Evolutionary conservation across 2,113 vertebrate genomes (phyloP).

Genomic region (Ptychochromis oligacanthus): DNA sequence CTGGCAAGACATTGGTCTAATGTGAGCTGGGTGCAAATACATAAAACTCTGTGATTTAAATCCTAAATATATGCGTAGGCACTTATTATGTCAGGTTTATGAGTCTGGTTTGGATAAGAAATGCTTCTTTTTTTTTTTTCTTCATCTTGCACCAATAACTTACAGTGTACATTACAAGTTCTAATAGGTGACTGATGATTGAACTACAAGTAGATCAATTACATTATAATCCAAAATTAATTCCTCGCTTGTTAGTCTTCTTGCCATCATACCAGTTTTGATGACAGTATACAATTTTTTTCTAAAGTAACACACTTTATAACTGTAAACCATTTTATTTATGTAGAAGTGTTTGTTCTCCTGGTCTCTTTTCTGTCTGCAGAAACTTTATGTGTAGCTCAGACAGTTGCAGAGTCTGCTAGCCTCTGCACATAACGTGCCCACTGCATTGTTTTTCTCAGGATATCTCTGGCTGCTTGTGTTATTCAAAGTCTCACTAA

Average conservation of each 20-base stretch:
- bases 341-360: not conserved
- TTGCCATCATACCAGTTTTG: not conserved
- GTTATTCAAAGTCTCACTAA: not conserved
- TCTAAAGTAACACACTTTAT: not conserved
- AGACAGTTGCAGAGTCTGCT: not conserved
- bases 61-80: not conserved
- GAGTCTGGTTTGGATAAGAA: not conserved
- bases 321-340: not conserved
- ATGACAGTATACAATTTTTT: not conserved
- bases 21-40: not conserved
- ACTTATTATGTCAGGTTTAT: not conserved
- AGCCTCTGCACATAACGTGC: not conserved
- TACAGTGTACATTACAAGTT: no score
- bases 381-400: not conserved
- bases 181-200: not conserved
- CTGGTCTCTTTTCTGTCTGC: not conserved
- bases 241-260: not conserved
- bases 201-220: not conserved
- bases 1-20: not conserved
- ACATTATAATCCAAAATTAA: not conserved
- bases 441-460: constrained; percentile 2
- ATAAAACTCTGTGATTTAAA: not conserved
- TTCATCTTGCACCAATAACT: not conserved
- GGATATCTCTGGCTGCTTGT: not conserved
- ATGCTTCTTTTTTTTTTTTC: not conserved